These are phyloP conservation scores for Pollenia griseotomentosa DNA, from an alignment of 2,888 invertebrate genomes.

Conservation along the genomic window DNA sequence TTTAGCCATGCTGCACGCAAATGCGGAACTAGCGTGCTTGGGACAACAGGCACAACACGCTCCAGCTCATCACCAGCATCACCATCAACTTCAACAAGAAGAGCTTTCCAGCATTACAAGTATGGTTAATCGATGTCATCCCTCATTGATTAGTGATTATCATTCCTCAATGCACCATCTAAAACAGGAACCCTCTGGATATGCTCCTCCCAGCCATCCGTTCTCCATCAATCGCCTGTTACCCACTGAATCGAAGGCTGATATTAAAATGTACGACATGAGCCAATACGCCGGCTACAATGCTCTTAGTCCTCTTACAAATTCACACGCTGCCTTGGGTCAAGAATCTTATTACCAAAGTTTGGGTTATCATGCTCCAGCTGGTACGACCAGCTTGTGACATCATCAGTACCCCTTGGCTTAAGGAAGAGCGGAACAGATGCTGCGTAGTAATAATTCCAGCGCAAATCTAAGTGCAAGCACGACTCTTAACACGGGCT, in stretches of 20 bases:
- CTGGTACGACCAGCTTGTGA: constrained; percentile 94
- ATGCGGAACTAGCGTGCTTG: constrained; percentile 87
- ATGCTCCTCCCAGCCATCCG: constrained; percentile 94
- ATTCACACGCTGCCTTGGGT: constrained; percentile 87
- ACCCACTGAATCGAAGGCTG: constrained; percentile 94
- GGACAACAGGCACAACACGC: constrained; percentile 86
- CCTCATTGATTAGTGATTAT: constrained; percentile 87
- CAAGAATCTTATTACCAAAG: constrained; percentile 94
- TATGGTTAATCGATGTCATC: constrained; percentile 88
- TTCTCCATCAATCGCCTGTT: constrained; percentile 97
- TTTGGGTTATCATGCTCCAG: constrained; percentile 89
- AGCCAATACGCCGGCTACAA: constrained; percentile 88
- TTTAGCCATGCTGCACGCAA: constrained; percentile 89
- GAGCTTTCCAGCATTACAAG: constrained; percentile 88
- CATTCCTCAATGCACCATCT: constrained; percentile 87
- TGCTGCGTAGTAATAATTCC: constrained; percentile 79
- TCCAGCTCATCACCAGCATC: constrained; percentile 85
- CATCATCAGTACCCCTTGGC: constrained; percentile 93
- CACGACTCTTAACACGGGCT: constrained; percentile 74
- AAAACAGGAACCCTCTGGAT: constrained; percentile 91
- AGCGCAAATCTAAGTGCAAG: constrained; percentile 70
- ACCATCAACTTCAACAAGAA: constrained; percentile 85
- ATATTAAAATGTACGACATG: constrained; percentile 96
- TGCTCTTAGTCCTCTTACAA: constrained; percentile 87
- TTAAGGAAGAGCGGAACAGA: constrained; percentile 87